Conservation (phyloP, 2,797 vertebrate genomes). For the Argentina silus region DNA sequence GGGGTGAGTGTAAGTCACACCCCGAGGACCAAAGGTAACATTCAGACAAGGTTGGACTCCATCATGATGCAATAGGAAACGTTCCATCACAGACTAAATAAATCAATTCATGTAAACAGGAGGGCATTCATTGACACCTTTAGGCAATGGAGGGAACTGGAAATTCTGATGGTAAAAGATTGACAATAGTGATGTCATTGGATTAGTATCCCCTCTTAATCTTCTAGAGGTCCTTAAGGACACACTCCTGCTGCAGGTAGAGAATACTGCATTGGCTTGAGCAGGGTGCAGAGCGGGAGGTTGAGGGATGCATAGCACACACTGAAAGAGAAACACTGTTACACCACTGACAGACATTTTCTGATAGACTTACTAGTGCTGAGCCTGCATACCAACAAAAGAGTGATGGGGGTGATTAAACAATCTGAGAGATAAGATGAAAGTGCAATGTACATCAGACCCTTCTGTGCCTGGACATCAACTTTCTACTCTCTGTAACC, state of each 20-base stretch:
- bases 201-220: conserved; percentile 17
- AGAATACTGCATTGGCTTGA: conserved; percentile 52
- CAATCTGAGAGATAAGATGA: too few species aligned
- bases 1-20: conserved; percentile 3
- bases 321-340: conserved; percentile 10
- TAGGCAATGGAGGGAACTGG: too few species aligned
- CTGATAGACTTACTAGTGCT: too few species aligned
- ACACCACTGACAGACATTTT: too few species aligned
- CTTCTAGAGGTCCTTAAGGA: conserved; percentile 32
- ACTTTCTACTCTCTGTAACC: conserved; percentile 40
- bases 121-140: too few species aligned
- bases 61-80: neutral
- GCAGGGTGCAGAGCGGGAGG: conserved; percentile 42
- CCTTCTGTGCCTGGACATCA: neutral
- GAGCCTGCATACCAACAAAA: too few species aligned
- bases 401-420: too few species aligned
- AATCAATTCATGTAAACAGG: too few species aligned
- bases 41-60: neutral
- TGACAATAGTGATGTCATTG: conserved; percentile 10
- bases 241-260: conserved; percentile 44
- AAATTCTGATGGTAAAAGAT: neutral
- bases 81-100: neutral
- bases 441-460: too few species aligned
- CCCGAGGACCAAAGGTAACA: conserved; percentile 13
- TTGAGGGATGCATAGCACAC: conserved; percentile 18